These are phyloP conservation scores for Brachionus calyciflorus DNA, from an alignment of 1,140 invertebrate genomes.

Conservation along the genomic window DNA sequence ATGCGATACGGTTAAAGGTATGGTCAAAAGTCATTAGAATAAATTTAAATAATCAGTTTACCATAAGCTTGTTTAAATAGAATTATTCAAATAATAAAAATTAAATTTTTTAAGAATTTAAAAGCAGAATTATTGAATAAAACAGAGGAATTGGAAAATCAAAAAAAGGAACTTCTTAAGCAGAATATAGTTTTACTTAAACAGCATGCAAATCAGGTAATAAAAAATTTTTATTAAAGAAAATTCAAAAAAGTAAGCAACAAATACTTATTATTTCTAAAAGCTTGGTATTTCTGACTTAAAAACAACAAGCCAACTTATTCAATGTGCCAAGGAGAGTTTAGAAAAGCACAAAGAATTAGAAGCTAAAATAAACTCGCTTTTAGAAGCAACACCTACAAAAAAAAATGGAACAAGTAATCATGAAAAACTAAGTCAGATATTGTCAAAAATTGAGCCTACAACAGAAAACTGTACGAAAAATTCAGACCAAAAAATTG, in stretches of 20 bases:
- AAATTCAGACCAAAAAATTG: background rate
- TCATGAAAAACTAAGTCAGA: background rate
- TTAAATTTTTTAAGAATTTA: conserved; percentile 12
- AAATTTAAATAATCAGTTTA: too few relatives aligned
- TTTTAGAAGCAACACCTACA: background rate
- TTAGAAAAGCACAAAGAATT: conserved; percentile 10
- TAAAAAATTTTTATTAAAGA: background rate
- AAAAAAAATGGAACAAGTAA: background rate
- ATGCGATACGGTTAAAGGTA: too few relatives aligned
- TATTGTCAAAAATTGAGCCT: background rate
- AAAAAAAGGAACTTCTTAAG: conserved; percentile 13
- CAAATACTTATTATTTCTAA: background rate
- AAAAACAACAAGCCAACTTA: conserved; percentile 1
- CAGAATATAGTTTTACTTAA: conserved; percentile 29
- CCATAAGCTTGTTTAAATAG: too few relatives aligned
- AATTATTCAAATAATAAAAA: background rate
- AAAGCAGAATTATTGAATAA: conserved; percentile 15
- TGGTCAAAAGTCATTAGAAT: too few relatives aligned
- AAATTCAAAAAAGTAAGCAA: too few relatives aligned
- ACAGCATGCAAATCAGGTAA: conserved; percentile 23
- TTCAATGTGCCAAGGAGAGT: conserved; percentile 10
- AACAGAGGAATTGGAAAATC: conserved; percentile 27
- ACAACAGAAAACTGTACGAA: background rate
- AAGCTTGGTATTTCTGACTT: conserved; percentile 36
- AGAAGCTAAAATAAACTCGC: conserved; percentile 12